Evolutionary conservation across 92 coral and sea anemone species (phyloP).

Genomic region (Bergia sp.): DNA sequence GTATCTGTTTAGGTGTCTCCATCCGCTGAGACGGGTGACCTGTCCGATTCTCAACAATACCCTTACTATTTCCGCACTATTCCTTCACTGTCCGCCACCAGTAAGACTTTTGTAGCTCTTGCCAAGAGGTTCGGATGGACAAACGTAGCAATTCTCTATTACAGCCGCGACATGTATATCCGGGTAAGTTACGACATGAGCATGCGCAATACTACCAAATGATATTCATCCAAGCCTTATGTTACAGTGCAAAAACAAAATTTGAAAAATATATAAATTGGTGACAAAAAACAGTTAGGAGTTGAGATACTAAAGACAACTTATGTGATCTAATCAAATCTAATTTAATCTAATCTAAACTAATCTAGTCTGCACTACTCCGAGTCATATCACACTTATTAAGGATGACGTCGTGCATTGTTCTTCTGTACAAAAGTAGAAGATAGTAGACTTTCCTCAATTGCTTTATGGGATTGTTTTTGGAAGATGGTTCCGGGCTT

Average conservation of each 20-base stretch:
- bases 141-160: constrained; percentile 67
- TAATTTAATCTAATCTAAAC: too few relatives aligned
- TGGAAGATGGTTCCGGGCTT: too few relatives aligned
- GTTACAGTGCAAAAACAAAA: too few relatives aligned
- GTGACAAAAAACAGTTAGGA: background rate
- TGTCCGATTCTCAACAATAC: constrained; percentile 53
- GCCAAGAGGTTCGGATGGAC: constrained; percentile 73
- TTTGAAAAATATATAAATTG: background rate
- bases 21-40: constrained; percentile 70
- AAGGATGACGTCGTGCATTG: too few relatives aligned
- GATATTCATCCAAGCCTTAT: too few relatives aligned
- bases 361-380: too few relatives aligned
- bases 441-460: too few relatives aligned
- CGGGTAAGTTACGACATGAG: background rate
- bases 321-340: background rate
- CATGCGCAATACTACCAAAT: background rate
- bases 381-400: too few relatives aligned
- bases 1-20: constrained; percentile 66
- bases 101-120: constrained; percentile 69
- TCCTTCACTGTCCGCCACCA: constrained; percentile 63
- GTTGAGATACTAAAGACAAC: background rate
- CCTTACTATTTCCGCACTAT: constrained; percentile 76
- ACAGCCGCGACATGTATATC: constrained; percentile 25
- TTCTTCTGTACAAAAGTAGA: too few relatives aligned
- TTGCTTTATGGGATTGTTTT: too few relatives aligned